phyloP scores from a whole-genome alignment of 2,888 invertebrate genomes.

The Sarcophaga carnaria region DNA sequence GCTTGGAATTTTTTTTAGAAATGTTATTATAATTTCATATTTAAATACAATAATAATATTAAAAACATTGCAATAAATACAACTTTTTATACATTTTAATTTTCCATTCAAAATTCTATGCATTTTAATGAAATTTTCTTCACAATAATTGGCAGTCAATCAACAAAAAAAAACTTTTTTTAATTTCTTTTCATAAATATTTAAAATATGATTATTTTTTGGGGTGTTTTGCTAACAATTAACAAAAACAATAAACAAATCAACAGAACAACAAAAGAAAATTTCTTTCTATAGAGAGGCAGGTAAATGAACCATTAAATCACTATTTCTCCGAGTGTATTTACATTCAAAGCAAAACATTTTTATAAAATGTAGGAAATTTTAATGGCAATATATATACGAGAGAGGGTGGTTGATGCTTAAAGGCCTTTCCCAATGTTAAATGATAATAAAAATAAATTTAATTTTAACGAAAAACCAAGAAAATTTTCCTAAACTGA shows the following conservation, averaged over 20 bases:
- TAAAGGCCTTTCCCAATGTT: constrained; percentile 27
- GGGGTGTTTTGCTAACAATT: neutral
- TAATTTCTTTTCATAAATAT: neutral
- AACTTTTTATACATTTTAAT: no score
- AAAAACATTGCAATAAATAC: no score
- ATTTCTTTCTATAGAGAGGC: neutral
- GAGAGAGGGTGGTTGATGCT: neutral
- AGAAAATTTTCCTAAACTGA: neutral
- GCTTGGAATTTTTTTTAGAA: no score
- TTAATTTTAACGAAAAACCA: neutral
- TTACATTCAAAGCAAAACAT: neutral
- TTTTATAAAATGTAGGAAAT: neutral
- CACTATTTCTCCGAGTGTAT: neutral
- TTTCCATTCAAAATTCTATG: no score
- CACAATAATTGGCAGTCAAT: no score
- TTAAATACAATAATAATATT: no score
- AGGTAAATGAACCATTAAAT: constrained; percentile 1
- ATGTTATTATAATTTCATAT: no score
- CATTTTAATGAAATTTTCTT: no score
- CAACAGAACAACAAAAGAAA: neutral
- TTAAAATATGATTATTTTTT: no score
- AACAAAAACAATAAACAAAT: neutral
- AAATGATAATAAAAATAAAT: constrained; percentile 20
- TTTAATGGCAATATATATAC: neutral
- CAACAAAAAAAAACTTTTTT: neutral